A percentile compares a stretch with the other conserved stretches of the same genome.
phyloP scores from a whole-genome alignment of 2,888 invertebrate species.

The Leucoma salicis region DNA sequence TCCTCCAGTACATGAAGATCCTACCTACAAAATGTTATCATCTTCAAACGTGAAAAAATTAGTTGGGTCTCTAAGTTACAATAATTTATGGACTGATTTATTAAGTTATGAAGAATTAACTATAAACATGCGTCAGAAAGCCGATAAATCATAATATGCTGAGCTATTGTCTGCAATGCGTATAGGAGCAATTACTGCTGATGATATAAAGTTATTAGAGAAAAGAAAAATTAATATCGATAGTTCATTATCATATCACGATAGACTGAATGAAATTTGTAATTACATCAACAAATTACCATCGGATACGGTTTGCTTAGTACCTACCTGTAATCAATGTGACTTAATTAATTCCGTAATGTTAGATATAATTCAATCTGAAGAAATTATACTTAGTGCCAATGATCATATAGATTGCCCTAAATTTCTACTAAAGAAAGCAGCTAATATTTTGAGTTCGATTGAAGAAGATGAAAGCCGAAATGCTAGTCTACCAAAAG shows the following conservation, averaged over 20 bases:
- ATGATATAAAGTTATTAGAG: background rate
- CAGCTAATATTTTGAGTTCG: background rate
- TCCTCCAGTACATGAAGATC: conserved; percentile 1
- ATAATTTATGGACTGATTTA: conserved; percentile 2
- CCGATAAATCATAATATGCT: background rate
- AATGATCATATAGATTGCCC: background rate
- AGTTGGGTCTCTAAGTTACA: background rate
- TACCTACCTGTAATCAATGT: conserved; percentile 2
- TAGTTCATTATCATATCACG: background rate
- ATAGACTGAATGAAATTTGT: background rate
- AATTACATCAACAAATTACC: background rate
- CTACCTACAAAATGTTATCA: background rate
- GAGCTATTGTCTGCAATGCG: background rate
- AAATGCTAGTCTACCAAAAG: conserved; percentile 1
- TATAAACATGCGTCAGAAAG: background rate
- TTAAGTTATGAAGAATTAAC: conserved; percentile 3
- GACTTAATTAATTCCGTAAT: background rate
- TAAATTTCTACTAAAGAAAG: background rate
- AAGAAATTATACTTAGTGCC: background rate
- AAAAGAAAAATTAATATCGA: background rate
- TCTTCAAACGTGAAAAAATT: background rate
- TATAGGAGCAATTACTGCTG: background rate
- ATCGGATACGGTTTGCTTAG: conserved; percentile 2
- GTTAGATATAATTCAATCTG: background rate
- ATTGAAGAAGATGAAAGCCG: conserved; percentile 1